These are phyloP conservation scores for Enteromius unitaeniatus DNA, from an alignment of 2,797 vertebrate genomes.

Conservation along the genomic window DNA sequence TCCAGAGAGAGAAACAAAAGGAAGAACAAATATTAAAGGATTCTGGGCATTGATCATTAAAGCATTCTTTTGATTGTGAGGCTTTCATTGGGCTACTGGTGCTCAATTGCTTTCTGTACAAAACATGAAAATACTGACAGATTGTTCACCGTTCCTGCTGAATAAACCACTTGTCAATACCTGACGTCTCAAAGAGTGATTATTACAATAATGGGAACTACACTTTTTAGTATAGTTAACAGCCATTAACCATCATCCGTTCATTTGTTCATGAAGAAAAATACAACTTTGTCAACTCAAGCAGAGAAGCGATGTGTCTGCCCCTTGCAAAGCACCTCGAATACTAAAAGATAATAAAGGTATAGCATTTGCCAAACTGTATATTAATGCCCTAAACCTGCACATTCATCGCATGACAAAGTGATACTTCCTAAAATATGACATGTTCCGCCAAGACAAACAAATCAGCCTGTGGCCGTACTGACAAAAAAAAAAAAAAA, in stretches of 20 bases:
- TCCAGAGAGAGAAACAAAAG: constrained; percentile 22
- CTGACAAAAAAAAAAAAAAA: constrained; percentile 65
- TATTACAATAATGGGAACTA: constrained; percentile 4
- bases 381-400: constrained; percentile 53
- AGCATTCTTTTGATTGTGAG: constrained; percentile 39
- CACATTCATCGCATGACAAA: constrained; percentile 69
- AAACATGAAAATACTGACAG: constrained; percentile 76
- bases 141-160: constrained; percentile 86
- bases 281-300: not conserved
- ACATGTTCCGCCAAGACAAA: constrained; percentile 72
- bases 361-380: not conserved
- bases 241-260: not conserved
- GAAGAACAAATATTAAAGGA: constrained; percentile 37
- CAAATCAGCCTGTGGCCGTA: constrained; percentile 68
- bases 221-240: not conserved
- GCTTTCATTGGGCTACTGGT: constrained; percentile 63
- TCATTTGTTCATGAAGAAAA: not conserved
- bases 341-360: constrained; percentile 12
- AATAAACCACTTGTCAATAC: constrained; percentile 86
- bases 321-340: not conserved
- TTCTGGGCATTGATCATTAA: constrained; percentile 36
- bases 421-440: constrained; percentile 76
- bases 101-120: constrained; percentile 79
- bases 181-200: constrained; percentile 53
- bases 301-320: not conserved